Evolutionary conservation across 2,888 invertebrate genomes (phyloP).

Genomic region (Lasioglossum lativentre): DNA sequence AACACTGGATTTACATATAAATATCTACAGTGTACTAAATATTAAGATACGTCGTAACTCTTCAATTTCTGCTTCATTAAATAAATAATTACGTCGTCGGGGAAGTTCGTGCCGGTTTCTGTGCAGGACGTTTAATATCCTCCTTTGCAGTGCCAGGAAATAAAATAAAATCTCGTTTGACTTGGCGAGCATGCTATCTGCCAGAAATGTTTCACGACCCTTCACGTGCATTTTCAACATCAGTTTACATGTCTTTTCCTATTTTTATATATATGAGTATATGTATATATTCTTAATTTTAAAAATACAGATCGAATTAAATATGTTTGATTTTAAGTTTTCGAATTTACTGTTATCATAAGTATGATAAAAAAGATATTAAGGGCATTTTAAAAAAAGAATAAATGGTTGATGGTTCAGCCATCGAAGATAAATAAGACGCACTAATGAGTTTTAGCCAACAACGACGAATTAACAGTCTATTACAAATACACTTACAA

Average conservation of each 20-base stretch:
- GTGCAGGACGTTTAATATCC: not conserved
- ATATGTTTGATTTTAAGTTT: not conserved
- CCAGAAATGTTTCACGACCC: not conserved
- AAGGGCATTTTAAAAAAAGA: too few species aligned
- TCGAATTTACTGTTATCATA: too few species aligned
- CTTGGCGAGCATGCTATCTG: not conserved
- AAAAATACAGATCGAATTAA: not conserved
- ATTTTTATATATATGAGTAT: too few species aligned
- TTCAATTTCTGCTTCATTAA: not conserved
- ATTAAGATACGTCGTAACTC: not conserved
- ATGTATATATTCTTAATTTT: not conserved
- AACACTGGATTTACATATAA: not conserved
- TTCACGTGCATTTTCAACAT: not conserved
- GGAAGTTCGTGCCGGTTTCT: not conserved
- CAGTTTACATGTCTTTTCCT: not conserved
- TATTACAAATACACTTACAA: too few species aligned
- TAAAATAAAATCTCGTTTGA: conserved; percentile 6
- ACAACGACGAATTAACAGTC: too few species aligned
- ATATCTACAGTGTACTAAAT: not conserved
- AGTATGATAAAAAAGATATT: too few species aligned
- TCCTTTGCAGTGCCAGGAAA: not conserved
- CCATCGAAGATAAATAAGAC: too few species aligned
- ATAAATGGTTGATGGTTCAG: too few species aligned
- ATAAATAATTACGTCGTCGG: not conserved
- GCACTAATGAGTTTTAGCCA: too few species aligned